Base-by-base conservation (phyloP, 2,113 vertebrate species). In the Micronycteris hirsuta region DNA sequence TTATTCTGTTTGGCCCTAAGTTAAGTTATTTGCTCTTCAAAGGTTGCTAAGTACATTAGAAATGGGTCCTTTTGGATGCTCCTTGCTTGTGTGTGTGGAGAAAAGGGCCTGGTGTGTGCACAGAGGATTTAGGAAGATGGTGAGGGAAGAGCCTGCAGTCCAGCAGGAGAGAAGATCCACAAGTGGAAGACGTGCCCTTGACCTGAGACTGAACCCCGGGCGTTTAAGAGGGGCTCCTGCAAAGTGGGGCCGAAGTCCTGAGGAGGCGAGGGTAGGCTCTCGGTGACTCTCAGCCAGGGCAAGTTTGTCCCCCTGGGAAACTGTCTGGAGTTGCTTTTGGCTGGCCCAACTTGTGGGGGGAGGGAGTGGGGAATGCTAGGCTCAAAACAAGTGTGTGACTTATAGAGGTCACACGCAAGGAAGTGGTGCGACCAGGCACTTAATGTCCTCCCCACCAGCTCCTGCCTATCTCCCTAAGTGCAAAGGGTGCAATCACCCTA, bases 111-210 rank as follows among this genome's bases (percentile, higher is more conserved):
- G 6, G 4, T 0, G 43, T 5, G 4, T 7, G 20, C 15, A 3
- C 7, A 49, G n/a, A 4, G 19, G 13, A 24, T 49, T 88, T 38
- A 38, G 56, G 20, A 26, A 7, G 6, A 4, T 4, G 8, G 0
- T 33, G 17, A 38, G 38, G 84, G 16, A 28, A 56, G 56, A 20
- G 71, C 45, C 28, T 47, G 17, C 7, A 20, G 14, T 36, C 14
- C 24, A 58, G 24, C 14, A 67, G 70, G 43, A 36, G 10, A 89
- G 92, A 43, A n/a, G 20, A 38, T 9, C 20, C 10, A 1, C 24
- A 1, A 2, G 2, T n/a, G 3, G 1, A 33, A 52, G 41, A 31
- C 20, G 16, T 1, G 0, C 22, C 38, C 41, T 65, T 47, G n/a
- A 58, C 20, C 14, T 20, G 2, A 45, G 22, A 41, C 11, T 52